These are phyloP conservation scores for Petroica traversi DNA, from an alignment of 2,113 vertebrate genomes.

Conservation along the genomic window DNA sequence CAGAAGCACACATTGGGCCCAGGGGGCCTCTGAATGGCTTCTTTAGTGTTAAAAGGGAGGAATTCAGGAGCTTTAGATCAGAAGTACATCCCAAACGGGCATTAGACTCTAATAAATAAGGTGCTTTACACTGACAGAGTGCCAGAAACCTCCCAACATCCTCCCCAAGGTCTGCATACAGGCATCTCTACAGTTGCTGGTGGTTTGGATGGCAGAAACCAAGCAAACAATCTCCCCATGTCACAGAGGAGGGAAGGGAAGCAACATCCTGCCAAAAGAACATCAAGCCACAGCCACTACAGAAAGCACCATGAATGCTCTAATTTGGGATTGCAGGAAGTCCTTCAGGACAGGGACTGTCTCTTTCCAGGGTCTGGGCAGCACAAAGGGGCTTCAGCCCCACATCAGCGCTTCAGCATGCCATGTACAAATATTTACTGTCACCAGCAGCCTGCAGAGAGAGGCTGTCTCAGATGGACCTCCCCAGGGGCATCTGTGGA, in stretches of 20 bases:
- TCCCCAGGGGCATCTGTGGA: background rate
- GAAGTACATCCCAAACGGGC: background rate
- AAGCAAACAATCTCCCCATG: background rate
- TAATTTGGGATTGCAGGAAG: background rate
- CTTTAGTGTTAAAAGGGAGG: background rate
- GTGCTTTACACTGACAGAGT: background rate
- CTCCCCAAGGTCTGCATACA: background rate
- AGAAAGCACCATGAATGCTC: background rate
- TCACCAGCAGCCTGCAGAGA: background rate
- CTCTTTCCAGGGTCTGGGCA: background rate
- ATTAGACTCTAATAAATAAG: conserved; percentile 26
- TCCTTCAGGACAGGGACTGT: background rate
- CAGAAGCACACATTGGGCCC: background rate
- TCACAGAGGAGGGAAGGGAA: background rate
- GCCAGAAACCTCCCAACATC: conserved; percentile 33
- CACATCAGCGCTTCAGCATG: background rate
- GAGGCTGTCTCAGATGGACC: background rate
- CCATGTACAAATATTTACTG: background rate
- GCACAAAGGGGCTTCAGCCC: background rate
- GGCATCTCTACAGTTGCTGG: background rate
- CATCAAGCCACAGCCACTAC: background rate
- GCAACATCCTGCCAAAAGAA: background rate
- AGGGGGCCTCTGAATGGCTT: conserved; percentile 15
- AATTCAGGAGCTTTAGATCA: conserved; percentile 12
- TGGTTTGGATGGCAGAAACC: conserved; percentile 1